Conservation (phyloP, 2,888 invertebrate genomes). For the Helleia helle region DNA sequence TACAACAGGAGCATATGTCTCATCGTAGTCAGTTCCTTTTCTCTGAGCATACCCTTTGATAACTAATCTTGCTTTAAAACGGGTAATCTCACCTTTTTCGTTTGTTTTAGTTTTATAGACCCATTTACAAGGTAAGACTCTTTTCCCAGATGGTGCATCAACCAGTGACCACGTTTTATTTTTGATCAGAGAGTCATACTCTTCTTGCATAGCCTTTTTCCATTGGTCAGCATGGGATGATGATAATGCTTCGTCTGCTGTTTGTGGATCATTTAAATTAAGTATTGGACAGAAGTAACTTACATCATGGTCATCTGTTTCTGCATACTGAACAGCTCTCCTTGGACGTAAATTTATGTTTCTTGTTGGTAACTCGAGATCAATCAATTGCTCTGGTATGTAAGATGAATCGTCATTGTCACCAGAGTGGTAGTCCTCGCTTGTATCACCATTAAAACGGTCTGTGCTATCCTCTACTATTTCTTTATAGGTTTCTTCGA, state of each 20-base stretch:
- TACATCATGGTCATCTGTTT: not conserved
- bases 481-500: no score
- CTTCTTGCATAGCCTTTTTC: conserved; percentile 3
- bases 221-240: conserved; percentile 1
- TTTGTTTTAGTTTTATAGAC: no score
- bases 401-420: no score
- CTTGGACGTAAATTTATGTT: no score
- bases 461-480: no score
- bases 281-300: not conserved
- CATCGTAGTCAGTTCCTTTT: conserved; percentile 14
- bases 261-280: conserved; percentile 6
- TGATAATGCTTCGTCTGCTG: not conserved
- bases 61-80: conserved; percentile 17
- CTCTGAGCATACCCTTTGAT: conserved; percentile 11
- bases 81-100: no score
- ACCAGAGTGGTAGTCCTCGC: no score
- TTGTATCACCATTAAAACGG: no score
- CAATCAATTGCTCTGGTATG: no score
- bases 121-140: conserved; percentile 15
- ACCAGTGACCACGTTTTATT: conserved; percentile 2
- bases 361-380: no score
- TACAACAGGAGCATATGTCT: conserved; percentile 22
- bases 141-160: conserved; percentile 1
- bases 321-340: no score
- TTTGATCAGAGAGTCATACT: not conserved